Percentiles rank a stretch among this genome's conserved stretches.
phyloP scores from a whole-genome alignment of 1,140 invertebrate genomes.

The Camponotus floridanus region DNA sequence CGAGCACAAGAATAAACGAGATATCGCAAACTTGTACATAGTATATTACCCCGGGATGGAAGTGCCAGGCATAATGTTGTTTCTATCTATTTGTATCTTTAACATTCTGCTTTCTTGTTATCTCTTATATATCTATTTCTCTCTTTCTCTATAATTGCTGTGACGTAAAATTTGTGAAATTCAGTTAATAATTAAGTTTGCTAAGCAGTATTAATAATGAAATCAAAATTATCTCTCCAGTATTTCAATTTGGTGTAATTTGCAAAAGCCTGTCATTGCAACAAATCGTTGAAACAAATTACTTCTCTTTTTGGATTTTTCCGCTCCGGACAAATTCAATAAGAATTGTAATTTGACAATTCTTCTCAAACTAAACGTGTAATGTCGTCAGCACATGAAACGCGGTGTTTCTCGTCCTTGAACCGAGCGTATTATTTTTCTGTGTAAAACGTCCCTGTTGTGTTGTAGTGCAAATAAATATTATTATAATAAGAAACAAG shows the following conservation, averaged over 20 bases:
- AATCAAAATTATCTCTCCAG: neutral
- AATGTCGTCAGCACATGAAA: slow-evolving; percentile 25
- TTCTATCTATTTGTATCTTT: neutral
- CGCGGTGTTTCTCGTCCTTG: slow-evolving; percentile 11
- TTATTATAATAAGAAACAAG: slow-evolving; percentile 79
- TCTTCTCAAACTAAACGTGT: too few species aligned
- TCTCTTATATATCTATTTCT: slow-evolving; percentile 6
- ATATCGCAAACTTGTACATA: slow-evolving; percentile 79
- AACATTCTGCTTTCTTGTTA: slow-evolving; percentile 20
- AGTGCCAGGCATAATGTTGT: slow-evolving; percentile 75
- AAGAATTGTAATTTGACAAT: slow-evolving; percentile 19
- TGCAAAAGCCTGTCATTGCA: slow-evolving; percentile 12
- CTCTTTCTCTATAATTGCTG: slow-evolving; percentile 5
- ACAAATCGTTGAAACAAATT: neutral
- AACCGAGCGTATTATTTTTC: slow-evolving; percentile 68
- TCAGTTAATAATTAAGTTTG: slow-evolving; percentile 6
- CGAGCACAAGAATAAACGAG: slow-evolving; percentile 22
- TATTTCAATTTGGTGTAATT: neutral
- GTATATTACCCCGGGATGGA: slow-evolving; percentile 64
- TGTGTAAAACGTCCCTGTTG: slow-evolving; percentile 81
- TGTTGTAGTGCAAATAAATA: slow-evolving; percentile 86
- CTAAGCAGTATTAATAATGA: neutral
- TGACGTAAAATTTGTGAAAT: slow-evolving; percentile 36
- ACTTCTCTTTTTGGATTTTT: slow-evolving; percentile 37
- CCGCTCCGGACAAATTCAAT: slow-evolving; percentile 10